Percentiles rank a stretch among this genome's conserved stretches.
These are phyloP conservation scores for Clivina fossor DNA, from an alignment of 2,888 invertebrate genomes.

Conservation along the genomic window DNA sequence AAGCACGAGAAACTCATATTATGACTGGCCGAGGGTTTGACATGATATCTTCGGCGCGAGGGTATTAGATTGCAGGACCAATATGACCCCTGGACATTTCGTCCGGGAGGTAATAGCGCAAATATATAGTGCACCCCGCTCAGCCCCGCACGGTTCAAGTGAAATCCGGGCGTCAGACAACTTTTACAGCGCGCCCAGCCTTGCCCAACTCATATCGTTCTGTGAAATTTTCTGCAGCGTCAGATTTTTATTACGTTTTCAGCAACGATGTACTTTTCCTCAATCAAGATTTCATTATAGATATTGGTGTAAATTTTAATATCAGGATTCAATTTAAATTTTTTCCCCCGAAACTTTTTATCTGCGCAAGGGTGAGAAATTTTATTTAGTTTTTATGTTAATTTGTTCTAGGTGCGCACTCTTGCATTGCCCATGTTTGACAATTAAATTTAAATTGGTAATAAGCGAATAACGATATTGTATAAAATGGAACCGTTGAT, in stretches of 20 bases:
- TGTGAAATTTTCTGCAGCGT: slow-evolving; percentile 46
- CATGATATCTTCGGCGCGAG: slow-evolving; percentile 35
- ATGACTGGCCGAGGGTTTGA: slow-evolving; percentile 23
- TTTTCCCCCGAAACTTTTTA: slow-evolving; percentile 32
- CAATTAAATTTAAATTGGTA: slow-evolving; percentile 30
- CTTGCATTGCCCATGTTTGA: slow-evolving; percentile 14
- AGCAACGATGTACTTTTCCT: slow-evolving; percentile 49
- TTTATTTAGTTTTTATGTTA: slow-evolving; percentile 30
- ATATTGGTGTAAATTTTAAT: slow-evolving; percentile 52
- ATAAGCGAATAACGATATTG: slow-evolving; percentile 15
- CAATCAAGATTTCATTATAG: slow-evolving; percentile 56
- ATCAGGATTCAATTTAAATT: slow-evolving; percentile 52
- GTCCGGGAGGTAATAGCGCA: slow-evolving; percentile 25
- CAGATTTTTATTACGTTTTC: slow-evolving; percentile 51
- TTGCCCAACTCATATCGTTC: slow-evolving; percentile 24
- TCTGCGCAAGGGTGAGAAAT: not conserved
- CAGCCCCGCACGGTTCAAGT: not conserved
- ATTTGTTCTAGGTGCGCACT: slow-evolving; percentile 8
- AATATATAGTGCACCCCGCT: slow-evolving; percentile 8
- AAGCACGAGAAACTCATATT: too few species aligned
- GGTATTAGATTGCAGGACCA: slow-evolving; percentile 42
- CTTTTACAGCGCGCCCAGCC: slow-evolving; percentile 6
- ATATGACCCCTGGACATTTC: slow-evolving; percentile 38
- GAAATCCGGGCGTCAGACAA: slow-evolving; percentile 1
- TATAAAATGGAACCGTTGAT: slow-evolving; percentile 14